Evolutionary conservation across 2,113 vertebrate species (phyloP).

Genomic region (Platichthys stellatus): DNA sequence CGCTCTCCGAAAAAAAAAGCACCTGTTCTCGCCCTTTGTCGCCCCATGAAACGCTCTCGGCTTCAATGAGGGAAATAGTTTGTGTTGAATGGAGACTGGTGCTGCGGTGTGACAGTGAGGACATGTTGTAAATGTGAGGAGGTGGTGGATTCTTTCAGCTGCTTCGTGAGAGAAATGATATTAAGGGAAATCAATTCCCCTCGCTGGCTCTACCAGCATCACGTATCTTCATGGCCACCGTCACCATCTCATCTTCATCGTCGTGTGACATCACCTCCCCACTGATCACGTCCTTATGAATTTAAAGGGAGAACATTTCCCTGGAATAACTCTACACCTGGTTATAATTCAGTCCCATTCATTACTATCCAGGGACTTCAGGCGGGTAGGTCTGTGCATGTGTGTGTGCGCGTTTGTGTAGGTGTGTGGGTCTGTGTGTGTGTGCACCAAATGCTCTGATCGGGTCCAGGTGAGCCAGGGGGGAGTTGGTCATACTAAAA

Average conservation of each 20-base stretch:
- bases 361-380: conserved; percentile 38
- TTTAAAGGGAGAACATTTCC: conserved; percentile 14
- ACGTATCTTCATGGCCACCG: neutral
- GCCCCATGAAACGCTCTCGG: conserved; percentile 14
- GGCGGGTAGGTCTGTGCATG: conserved; percentile 7
- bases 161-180: conserved; percentile 1
- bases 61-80: conserved; percentile 44
- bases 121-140: conserved; percentile 8
- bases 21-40: conserved; percentile 60
- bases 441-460: conserved; percentile 61
- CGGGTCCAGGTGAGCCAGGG: conserved; percentile 61
- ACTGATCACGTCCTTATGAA: conserved; percentile 11
- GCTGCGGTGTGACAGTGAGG: conserved; percentile 26
- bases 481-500: conserved; percentile 61
- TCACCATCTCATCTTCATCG: conserved; percentile 2
- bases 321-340: conserved; percentile 31
- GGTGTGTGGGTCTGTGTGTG: conserved; percentile 5
- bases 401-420: conserved; percentile 1
- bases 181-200: conserved; percentile 16
- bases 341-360: conserved; percentile 36
- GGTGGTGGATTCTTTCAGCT: conserved; percentile 21
- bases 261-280: conserved; percentile 6
- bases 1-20: conserved; percentile 44
- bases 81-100: conserved; percentile 41
- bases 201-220: neutral